Base-by-base conservation (phyloP, 2,797 vertebrate genomes). In the Sternotherus odoratus region DNA sequence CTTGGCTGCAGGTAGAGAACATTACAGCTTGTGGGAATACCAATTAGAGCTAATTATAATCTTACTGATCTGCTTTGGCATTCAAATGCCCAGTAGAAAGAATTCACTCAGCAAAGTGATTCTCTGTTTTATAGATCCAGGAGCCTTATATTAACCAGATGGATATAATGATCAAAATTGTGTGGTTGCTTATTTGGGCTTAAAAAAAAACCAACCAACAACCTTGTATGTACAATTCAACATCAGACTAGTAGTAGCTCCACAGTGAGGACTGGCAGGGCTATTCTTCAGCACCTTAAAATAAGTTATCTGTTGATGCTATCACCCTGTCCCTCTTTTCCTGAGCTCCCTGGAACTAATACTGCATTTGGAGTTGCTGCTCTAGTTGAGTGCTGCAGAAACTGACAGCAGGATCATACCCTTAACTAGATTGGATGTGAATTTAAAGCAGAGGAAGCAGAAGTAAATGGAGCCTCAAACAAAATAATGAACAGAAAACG, bases 41-140 rank as follows among this genome's bases (percentile, higher is more conserved):
- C 66, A 89, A 94, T 82, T 86, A 95, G 77, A 85, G 77, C 39
- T 93, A 94, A 96, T 96, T 95, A 92, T 89, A 79, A 54, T 72
- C 24, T 77, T 6, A 36, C 28, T 83, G 91, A 91, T 93, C 86
- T 49, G 51, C 46, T 77, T 82, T 93, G 83, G 72, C 77, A 81
- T 66, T 89, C 89, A 90, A 91, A 88, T 82, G 33, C 12, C 39
- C 85, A 53, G 54, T 53, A 66, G 46, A 56, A 95, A 89, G 69
- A 95, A 57, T 49, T 93, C 39, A 72, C 2, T 49, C 46, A 78
- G 12, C 77, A 87, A 85, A 78, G 33, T 93, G 1, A 66, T 60
- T 82, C 50, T 91, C 79, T 91, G 56, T 75, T 93, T 96, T 86
- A 36, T 3, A 72, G 17, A 87, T 16, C 2, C 53, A 79, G 60